Evolutionary conservation across 2,113 vertebrate genomes (phyloP).

Genomic region (Triplophysa rosa): DNA sequence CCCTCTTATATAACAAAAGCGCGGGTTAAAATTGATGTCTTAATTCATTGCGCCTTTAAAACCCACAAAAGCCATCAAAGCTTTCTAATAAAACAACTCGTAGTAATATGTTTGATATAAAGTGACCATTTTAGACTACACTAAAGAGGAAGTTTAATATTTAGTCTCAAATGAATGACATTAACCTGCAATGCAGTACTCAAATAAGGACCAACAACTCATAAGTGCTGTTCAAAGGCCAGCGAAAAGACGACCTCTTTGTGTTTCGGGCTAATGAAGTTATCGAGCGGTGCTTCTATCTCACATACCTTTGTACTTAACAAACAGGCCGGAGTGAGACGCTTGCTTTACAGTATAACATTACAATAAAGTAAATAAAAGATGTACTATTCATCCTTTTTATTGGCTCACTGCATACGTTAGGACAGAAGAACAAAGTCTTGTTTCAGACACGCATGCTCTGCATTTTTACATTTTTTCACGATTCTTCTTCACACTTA

Average conservation of each 20-base stretch:
- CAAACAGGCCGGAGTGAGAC: conserved; percentile 2
- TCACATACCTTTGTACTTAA: conserved; percentile 28
- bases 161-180: background rate
- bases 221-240: conserved; percentile 8
- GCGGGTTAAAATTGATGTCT: too few species aligned
- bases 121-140: too few species aligned
- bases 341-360: background rate
- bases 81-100: background rate
- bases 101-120: background rate
- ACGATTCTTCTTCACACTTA: too few species aligned
- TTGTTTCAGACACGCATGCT: too few species aligned
- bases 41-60: too few species aligned
- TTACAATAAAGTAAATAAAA: background rate
- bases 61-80: background rate
- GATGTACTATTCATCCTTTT: too few species aligned
- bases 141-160: too few species aligned
- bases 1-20: too few species aligned
- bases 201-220: background rate
- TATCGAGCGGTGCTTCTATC: conserved; percentile 4
- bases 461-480: too few species aligned
- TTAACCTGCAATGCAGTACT: background rate
- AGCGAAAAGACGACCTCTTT: background rate
- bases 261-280: background rate
- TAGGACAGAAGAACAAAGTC: too few species aligned
- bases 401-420: too few species aligned